These are phyloP conservation scores for Hylyphantes graminicola DNA, from an alignment of 1,140 invertebrate genomes.

Conservation along the genomic window DNA sequence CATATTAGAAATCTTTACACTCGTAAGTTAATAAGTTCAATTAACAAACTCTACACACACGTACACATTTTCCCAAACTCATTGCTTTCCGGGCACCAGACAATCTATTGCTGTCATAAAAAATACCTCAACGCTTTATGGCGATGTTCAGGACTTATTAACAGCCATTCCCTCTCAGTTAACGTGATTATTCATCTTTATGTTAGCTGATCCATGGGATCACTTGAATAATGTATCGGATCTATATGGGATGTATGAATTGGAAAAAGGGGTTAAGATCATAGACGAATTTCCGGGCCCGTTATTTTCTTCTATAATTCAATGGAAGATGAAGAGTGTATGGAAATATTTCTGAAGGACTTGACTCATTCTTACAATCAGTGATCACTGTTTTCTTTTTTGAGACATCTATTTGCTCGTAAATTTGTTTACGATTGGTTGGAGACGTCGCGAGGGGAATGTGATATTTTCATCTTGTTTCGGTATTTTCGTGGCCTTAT, in stretches of 20 bases:
- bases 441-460: constrained; percentile 4
- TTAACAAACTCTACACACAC: too few species aligned
- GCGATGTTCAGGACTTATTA: constrained; percentile 22
- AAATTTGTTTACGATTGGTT: constrained; percentile 41
- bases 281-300: background rate
- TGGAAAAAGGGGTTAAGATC: background rate
- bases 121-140: constrained; percentile 1
- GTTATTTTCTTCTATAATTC: too few species aligned
- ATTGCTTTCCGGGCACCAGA: too few species aligned
- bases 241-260: background rate
- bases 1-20: too few species aligned
- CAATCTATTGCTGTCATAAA: background rate
- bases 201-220: constrained; percentile 10
- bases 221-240: constrained; percentile 37
- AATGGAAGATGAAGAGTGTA: background rate
- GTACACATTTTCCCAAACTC: too few species aligned
- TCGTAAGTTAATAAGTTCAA: too few species aligned
- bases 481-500: too few species aligned
- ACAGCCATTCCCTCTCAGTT: constrained; percentile 10
- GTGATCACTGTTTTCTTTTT: background rate
- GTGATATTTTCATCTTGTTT: background rate
- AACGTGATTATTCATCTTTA: constrained; percentile 33
- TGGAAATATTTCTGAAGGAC: too few species aligned
- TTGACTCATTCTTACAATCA: too few species aligned
- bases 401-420: constrained; percentile 5